These are phyloP conservation scores for Glaucomys volans DNA, from an alignment of 2,113 vertebrate genomes.

Conservation along the genomic window DNA sequence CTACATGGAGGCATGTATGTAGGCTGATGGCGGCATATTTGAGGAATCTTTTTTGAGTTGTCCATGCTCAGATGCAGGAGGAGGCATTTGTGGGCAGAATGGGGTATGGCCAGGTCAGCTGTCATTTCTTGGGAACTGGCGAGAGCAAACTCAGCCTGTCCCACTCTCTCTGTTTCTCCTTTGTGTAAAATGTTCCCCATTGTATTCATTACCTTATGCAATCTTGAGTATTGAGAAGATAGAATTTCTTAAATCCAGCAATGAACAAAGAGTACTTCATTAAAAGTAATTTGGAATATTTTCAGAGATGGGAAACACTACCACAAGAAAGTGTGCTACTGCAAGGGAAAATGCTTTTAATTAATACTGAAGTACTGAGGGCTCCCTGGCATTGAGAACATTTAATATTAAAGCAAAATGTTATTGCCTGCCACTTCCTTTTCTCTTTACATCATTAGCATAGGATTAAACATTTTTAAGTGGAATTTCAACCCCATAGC, in stretches of 20 bases:
- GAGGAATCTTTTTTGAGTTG: not conserved
- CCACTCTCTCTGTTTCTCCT: not conserved
- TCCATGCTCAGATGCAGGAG: not conserved
- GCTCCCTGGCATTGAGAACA: not conserved
- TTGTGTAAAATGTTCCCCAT: not conserved
- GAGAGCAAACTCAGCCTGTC: not conserved
- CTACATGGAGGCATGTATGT: not conserved
- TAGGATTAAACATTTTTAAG: slow-evolving; percentile 61
- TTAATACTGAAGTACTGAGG: slow-evolving; percentile 6
- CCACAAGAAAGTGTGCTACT: not conserved
- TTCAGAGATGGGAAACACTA: not conserved
- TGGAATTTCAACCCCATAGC: slow-evolving; percentile 52
- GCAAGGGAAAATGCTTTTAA: slow-evolving; percentile 40
- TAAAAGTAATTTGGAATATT: slow-evolving; percentile 7
- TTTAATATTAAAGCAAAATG: slow-evolving; percentile 56
- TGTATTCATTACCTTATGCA: not conserved
- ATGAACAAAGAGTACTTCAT: not conserved
- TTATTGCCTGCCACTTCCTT: slow-evolving; percentile 39
- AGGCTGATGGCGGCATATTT: not conserved
- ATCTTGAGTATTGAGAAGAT: not conserved
- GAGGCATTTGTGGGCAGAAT: not conserved
- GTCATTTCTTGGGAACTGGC: not conserved
- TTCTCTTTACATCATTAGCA: slow-evolving; percentile 71
- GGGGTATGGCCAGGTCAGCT: not conserved
- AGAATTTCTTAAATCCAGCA: not conserved